Conservation (phyloP, 2,113 vertebrate species). For the Holacanthus passer region DNA sequence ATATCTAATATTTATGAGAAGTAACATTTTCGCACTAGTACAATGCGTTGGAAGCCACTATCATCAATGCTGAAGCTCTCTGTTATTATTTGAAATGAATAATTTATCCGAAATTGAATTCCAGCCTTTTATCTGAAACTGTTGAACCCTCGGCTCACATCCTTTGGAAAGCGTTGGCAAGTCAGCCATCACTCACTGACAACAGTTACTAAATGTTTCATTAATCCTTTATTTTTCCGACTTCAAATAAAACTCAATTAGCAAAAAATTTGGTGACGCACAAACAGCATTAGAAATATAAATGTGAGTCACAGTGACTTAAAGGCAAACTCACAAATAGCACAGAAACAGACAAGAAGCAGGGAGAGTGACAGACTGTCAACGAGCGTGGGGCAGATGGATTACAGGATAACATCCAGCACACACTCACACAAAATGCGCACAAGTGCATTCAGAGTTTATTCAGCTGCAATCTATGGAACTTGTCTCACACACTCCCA, state of each 20-base stretch:
- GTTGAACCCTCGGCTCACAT: not conserved
- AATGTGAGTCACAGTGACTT: not conserved
- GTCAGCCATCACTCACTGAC: conserved; percentile 22
- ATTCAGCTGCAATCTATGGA: conserved; percentile 45
- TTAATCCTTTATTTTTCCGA: conserved; percentile 12
- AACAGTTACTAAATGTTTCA: conserved; percentile 30
- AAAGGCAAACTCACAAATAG: not conserved
- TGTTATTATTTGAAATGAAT: conserved; percentile 4
- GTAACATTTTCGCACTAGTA: not conserved
- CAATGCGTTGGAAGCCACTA: not conserved
- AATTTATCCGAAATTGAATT: conserved; percentile 7
- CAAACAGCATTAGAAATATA: not conserved
- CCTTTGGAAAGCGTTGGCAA: conserved; percentile 6
- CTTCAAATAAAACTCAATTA: conserved; percentile 21
- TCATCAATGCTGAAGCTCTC: not conserved
- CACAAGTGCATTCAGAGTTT: conserved; percentile 32
- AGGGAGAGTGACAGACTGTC: conserved; percentile 7
- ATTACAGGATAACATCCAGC: conserved; percentile 22
- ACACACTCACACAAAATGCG: not conserved
- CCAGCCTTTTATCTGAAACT: conserved; percentile 2
- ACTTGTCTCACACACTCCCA: conserved; percentile 19
- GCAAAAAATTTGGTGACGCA: not conserved
- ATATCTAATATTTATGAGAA: not conserved
- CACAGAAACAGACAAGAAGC: not conserved
- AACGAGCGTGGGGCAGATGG: conserved; percentile 21